A percentile compares a stretch with the other conserved stretches of the same genome.
These are phyloP conservation scores for Babyrousa celebensis DNA, from an alignment of 2,797 vertebrate genomes.

Conservation along the genomic window DNA sequence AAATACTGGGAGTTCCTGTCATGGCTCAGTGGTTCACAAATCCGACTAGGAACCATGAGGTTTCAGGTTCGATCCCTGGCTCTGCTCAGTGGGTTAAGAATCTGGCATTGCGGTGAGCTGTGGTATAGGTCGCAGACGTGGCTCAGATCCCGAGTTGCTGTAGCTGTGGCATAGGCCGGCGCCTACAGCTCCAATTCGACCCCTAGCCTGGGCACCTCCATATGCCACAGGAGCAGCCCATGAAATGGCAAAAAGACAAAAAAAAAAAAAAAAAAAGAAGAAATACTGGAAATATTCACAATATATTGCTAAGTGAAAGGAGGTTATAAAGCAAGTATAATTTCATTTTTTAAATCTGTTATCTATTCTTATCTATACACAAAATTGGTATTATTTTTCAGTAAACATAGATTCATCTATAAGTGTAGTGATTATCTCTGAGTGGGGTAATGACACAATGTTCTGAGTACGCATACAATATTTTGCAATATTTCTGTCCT, in stretches of 20 bases:
- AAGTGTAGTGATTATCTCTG: background rate
- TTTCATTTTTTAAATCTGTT: background rate
- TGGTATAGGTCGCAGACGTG: too few relatives aligned
- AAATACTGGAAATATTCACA: constrained; percentile 9
- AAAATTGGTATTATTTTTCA: constrained; percentile 16
- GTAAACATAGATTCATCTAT: constrained; percentile 9
- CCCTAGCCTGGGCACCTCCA: too few relatives aligned
- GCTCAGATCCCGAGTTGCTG: too few relatives aligned
- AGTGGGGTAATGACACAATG: background rate
- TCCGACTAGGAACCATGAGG: too few relatives aligned
- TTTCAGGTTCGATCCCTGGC: too few relatives aligned
- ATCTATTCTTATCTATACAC: background rate
- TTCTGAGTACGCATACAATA: background rate
- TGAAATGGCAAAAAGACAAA: too few relatives aligned
- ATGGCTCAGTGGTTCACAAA: too few relatives aligned
- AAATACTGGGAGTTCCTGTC: background rate
- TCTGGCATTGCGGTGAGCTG: too few relatives aligned
- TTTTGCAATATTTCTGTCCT: background rate
- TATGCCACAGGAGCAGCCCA: too few relatives aligned
- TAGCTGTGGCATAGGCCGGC: too few relatives aligned
- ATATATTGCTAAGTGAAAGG: background rate
- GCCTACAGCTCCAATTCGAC: too few relatives aligned
- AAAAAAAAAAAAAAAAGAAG: background rate
- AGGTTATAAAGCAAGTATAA: background rate
- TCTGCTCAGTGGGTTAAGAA: too few relatives aligned